phyloP scores from a whole-genome alignment of 2,888 invertebrate species.

The Blera fallax region DNA sequence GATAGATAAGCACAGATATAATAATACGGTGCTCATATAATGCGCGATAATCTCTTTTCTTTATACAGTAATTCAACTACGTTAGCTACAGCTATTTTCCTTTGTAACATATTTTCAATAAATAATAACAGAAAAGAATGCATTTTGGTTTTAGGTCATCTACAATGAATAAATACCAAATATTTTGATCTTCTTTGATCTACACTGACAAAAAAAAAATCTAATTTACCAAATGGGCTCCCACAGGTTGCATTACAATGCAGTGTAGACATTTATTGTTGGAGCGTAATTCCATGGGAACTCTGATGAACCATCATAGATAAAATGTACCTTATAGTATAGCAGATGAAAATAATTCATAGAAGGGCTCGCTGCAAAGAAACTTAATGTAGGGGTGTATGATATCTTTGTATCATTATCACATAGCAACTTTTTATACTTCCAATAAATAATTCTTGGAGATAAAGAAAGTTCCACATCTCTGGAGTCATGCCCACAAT shows the following conservation, averaged over 20 bases:
- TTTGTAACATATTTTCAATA: conserved; percentile 34
- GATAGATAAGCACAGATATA: conserved; percentile 8
- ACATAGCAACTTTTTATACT: not conserved
- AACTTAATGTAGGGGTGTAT: not conserved
- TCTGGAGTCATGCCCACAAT: conserved; percentile 3
- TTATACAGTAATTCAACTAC: conserved; percentile 3
- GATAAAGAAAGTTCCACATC: conserved; percentile 11
- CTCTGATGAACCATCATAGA: not conserved
- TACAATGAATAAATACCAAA: conserved; percentile 21
- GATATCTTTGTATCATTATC: not conserved
- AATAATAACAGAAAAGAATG: conserved; percentile 7
- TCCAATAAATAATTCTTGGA: conserved; percentile 8
- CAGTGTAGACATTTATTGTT: not conserved
- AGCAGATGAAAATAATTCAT: not conserved
- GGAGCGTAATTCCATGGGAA: conserved; percentile 5
- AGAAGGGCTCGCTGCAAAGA: not conserved
- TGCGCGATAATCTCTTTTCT: conserved; percentile 14
- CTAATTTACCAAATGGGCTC: not conserved
- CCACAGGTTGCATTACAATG: not conserved
- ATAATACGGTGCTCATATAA: conserved; percentile 3
- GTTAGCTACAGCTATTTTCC: not conserved
- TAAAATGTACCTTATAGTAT: conserved; percentile 7
- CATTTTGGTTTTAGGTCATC: conserved; percentile 19
- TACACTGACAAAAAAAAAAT: not conserved
- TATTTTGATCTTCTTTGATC: conserved; percentile 14